phyloP scores from a whole-genome alignment of 2,888 invertebrate species.

The Poecilobothrus nobilitatus region DNA sequence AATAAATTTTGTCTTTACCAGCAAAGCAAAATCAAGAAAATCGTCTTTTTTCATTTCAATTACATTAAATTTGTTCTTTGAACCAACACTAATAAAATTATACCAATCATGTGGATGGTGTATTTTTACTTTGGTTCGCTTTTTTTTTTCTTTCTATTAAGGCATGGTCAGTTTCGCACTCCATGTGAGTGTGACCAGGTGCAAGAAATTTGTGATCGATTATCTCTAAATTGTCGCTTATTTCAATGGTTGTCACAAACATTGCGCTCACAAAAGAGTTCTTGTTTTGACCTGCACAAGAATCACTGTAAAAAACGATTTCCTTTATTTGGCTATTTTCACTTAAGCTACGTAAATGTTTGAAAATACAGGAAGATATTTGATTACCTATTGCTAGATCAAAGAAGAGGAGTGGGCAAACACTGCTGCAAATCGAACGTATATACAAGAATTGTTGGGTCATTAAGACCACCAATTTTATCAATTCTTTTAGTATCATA shows the following conservation, averaged over 20 bases:
- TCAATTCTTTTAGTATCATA: conserved; percentile 20
- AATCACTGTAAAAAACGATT: conserved; percentile 25
- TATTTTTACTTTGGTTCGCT: no score
- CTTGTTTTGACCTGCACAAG: conserved; percentile 23
- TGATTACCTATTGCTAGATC: conserved; percentile 21
- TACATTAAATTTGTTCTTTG: no score
- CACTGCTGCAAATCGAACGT: conserved; percentile 24
- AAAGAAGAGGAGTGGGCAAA: conserved; percentile 20
- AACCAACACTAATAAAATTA: no score
- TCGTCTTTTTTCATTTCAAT: no score
- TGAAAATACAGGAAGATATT: conserved; percentile 23
- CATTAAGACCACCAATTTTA: conserved; percentile 17
- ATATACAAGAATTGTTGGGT: conserved; percentile 18
- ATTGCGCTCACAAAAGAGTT: conserved; percentile 22
- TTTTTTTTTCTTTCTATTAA: conserved; percentile 7
- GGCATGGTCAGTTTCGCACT: neutral
- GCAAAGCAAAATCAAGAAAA: no score
- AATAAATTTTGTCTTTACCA: no score
- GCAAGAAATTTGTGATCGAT: conserved; percentile 24
- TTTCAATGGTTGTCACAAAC: conserved; percentile 16
- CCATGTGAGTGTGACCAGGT: conserved; percentile 14
- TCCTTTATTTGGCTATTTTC: no score
- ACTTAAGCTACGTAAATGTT: no score
- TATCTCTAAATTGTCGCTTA: conserved; percentile 18
- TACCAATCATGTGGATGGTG: no score